Evolutionary conservation across 1,140 invertebrate genomes (phyloP).

Genomic region (Calosoma granatense): DNA sequence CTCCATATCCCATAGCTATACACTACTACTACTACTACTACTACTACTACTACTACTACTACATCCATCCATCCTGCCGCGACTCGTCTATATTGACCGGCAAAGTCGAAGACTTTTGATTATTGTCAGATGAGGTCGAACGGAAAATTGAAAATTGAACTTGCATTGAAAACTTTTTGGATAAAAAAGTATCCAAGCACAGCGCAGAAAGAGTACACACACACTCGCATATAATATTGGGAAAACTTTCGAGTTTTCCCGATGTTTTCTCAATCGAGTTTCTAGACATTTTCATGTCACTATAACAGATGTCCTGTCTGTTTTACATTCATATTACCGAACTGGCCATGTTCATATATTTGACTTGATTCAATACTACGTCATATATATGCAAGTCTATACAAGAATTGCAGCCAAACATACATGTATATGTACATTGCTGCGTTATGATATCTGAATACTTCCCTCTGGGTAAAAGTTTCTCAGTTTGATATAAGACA

Average conservation of each 20-base stretch:
- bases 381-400: background rate
- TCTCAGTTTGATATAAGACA: too few relatives aligned
- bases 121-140: slow-evolving; percentile 6
- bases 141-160: slow-evolving; percentile 9
- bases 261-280: background rate
- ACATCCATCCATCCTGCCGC: too few relatives aligned
- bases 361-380: too few relatives aligned
- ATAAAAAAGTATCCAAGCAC: background rate
- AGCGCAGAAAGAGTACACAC: too few relatives aligned
- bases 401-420: background rate
- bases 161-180: slow-evolving; percentile 3
- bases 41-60: too few relatives aligned
- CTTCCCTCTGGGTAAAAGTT: too few relatives aligned
- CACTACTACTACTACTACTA: too few relatives aligned
- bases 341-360: too few relatives aligned
- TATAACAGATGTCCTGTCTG: background rate
- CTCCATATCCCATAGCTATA: too few relatives aligned
- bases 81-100: slow-evolving; percentile 6
- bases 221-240: too few relatives aligned
- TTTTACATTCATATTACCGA: background rate
- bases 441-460: too few relatives aligned
- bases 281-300: background rate
- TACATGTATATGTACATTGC: slow-evolving; percentile 4
- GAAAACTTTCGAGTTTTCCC: background rate
- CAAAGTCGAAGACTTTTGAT: slow-evolving; percentile 8